Evolutionary conservation across 2,797 vertebrate species (phyloP).

Genomic region (Anabacerthia variegaticeps): DNA sequence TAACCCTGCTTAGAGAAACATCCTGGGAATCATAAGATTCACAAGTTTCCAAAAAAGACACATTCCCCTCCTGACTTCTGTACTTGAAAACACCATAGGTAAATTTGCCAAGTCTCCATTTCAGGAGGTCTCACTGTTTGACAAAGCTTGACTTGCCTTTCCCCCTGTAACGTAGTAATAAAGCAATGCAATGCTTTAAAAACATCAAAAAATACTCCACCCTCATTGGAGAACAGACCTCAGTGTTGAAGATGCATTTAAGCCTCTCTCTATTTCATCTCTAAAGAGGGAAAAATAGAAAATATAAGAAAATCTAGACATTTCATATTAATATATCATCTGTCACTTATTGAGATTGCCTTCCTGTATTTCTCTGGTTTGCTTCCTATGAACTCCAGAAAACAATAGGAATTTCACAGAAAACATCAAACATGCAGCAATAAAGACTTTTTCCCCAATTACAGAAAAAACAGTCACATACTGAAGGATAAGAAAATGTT

Average conservation of each 20-base stretch:
- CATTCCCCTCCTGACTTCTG: not conserved
- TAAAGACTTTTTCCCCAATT: not conserved
- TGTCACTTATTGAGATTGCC: not conserved
- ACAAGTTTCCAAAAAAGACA: not conserved
- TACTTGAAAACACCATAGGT: not conserved
- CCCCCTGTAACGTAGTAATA: not conserved
- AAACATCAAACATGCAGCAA: not conserved
- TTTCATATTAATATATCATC: not conserved
- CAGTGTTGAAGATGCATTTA: not conserved
- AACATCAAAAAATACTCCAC: not conserved
- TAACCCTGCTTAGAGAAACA: not conserved
- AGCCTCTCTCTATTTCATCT: not conserved
- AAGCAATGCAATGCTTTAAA: not conserved
- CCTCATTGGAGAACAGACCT: accelerated
- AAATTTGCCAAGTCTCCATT: not conserved
- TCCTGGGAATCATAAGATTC: not conserved
- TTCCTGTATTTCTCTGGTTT: not conserved
- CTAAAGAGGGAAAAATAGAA: not conserved
- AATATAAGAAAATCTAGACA: not conserved
- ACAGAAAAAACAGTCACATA: not conserved
- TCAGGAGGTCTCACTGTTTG: not conserved
- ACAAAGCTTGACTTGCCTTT: not conserved
- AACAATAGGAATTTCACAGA: not conserved
- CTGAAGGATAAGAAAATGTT: not conserved
- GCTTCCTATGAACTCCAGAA: not conserved